Evolutionary conservation across 2,888 invertebrate species (phyloP), one percentile per base, ranked within the genome.

Genomic region (Pollenia labialis): DNA sequence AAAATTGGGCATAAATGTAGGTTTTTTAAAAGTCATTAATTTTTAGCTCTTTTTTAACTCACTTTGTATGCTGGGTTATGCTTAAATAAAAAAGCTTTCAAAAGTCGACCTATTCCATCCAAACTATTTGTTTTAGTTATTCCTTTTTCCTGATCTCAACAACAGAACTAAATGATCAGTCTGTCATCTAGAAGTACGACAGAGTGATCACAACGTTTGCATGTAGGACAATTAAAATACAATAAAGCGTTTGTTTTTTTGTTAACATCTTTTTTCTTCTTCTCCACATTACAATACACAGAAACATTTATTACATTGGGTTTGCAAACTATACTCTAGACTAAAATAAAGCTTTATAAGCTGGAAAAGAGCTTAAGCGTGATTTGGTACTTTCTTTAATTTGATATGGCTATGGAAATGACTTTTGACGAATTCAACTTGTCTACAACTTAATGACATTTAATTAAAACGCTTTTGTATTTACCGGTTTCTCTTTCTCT

Each of bases 171-270:
- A 83, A 64, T 44, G 11, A 58, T n/a, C 12, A 44, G 60, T 54
- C 72, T 79, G 79, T 84, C 79, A 74, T 74, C 66, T 18, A 48
- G n/a, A 69, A 64, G 81, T 77, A 77, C 62, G 56, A 72, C 64
- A 75, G n/a, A 66, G 44, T 64, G 32, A 72, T 74, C 81, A 58
- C 60, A 68, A 68, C 40, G 75, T 81, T 84, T 77, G 81, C 84
- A 74, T 86, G 81, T 81, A 81, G 88, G 87, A 89, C 88, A 89
- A 89, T 89, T 89, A 89, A 88, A 89, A 88, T 76, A 85, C 87
- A 87, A 89, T 89, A 88, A 88, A 87, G 80, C 84, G 32, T 87
- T 88, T 88, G 82, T 79, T 40, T 66, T 64, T 8, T 23, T 23
- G 23, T 32, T 64, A 58, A 52, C 64, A 81, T 74, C 56, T 76